Evolutionary conservation across 2,797 vertebrate genomes (phyloP).

Genomic region (Acanthiza pusilla): DNA sequence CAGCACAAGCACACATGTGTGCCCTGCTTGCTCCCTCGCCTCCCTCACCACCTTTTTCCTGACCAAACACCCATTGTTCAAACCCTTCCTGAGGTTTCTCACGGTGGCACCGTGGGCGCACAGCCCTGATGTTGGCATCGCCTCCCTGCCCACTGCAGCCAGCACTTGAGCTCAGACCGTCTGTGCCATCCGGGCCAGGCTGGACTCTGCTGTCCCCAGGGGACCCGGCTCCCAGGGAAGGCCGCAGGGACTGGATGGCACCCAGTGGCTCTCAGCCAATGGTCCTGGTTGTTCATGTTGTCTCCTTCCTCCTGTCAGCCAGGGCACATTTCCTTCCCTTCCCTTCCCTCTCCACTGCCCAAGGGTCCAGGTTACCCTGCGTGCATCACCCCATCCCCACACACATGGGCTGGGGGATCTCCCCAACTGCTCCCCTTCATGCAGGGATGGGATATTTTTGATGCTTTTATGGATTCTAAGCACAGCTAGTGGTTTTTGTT

Average conservation of each 20-base stretch:
- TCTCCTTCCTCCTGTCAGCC: neutral
- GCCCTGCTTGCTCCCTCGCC: rapidly evolving
- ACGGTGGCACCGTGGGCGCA: rapidly evolving
- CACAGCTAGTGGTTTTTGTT: neutral
- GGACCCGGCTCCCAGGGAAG: neutral
- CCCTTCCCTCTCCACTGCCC: neutral
- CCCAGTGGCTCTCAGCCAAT: neutral
- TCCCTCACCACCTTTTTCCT: rapidly evolving
- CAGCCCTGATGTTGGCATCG: rapidly evolving
- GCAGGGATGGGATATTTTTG: neutral
- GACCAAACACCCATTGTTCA: neutral
- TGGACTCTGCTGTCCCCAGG: neutral
- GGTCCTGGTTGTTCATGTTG: rapidly evolving
- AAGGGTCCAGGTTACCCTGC: rapidly evolving
- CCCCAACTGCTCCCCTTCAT: rapidly evolving
- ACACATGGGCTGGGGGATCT: rapidly evolving
- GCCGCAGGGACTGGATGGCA: neutral
- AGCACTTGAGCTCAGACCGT: neutral
- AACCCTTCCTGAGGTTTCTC: neutral
- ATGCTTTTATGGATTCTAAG: neutral
- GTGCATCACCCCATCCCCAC: rapidly evolving
- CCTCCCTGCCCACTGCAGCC: neutral
- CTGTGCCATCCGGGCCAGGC: rapidly evolving
- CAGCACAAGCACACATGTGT: rapidly evolving
- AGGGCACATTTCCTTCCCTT: neutral